Evolutionary conservation across 2,113 vertebrate genomes (phyloP).

Genomic region (Poecilia latipinna): DNA sequence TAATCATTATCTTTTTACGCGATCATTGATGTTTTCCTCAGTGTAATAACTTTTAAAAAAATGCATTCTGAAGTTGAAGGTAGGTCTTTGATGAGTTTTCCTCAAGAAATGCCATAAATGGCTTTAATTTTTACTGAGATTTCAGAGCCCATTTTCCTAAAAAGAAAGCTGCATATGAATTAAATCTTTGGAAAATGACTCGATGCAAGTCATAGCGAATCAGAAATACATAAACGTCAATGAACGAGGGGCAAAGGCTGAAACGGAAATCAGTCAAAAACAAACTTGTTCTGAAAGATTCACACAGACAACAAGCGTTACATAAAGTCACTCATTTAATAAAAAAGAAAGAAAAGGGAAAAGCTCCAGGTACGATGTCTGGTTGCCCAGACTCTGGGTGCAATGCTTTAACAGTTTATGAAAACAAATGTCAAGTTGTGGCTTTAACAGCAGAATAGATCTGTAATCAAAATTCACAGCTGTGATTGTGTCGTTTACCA

Average conservation of each 20-base stretch:
- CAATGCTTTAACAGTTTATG: slow-evolving; percentile 82
- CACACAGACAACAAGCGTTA: not conserved
- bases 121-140: too few species aligned
- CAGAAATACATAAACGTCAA: too few species aligned
- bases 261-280: not conserved
- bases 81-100: too few species aligned
- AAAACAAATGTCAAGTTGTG: slow-evolving; percentile 22
- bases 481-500: not conserved
- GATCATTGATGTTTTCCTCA: too few species aligned
- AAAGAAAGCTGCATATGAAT: too few species aligned
- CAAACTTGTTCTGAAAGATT: not conserved
- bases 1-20: slow-evolving; percentile 1
- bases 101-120: too few species aligned
- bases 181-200: too few species aligned
- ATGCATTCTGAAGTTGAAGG: too few species aligned
- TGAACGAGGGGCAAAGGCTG: not conserved
- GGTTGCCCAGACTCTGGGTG: slow-evolving; percentile 90
- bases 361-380: slow-evolving; percentile 94
- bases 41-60: too few species aligned
- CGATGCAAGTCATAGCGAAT: too few species aligned
- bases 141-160: too few species aligned
- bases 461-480: not conserved
- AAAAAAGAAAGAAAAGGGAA: slow-evolving; percentile 64
- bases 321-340: slow-evolving; percentile 67
- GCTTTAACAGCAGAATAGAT: too few species aligned